A percentile compares a stretch with the other conserved stretches of the same genome.
phyloP scores from a whole-genome alignment of 2,797 vertebrate genomes.

The Momotus momota region DNA sequence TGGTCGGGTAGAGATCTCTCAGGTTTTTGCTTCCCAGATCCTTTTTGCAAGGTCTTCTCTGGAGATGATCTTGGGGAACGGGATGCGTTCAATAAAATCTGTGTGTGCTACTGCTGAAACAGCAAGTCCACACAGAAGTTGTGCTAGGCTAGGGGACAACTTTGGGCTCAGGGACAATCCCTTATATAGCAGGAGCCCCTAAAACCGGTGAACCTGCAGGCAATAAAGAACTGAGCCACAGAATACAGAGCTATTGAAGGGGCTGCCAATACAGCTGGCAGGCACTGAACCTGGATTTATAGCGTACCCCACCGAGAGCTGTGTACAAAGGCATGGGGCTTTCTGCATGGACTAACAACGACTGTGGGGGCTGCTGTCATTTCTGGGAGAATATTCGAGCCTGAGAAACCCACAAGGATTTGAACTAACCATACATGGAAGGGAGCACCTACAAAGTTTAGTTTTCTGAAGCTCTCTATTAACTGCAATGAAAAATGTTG shows the following conservation, averaged over 20 bases:
- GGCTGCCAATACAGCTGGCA: neutral
- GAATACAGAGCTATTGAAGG: neutral
- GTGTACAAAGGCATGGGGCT: fast-evolving
- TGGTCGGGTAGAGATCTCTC: neutral
- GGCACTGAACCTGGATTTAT: neutral
- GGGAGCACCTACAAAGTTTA: neutral
- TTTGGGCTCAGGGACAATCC: neutral
- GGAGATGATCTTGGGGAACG: neutral
- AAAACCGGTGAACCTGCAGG: neutral
- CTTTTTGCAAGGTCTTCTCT: neutral
- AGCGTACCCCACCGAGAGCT: neutral
- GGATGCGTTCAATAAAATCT: neutral
- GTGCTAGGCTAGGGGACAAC: neutral
- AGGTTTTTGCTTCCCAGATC: neutral
- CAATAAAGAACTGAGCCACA: neutral
- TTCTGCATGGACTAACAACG: neutral
- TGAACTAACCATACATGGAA: neutral
- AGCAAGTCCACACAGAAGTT: fast-evolving
- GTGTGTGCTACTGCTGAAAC: fast-evolving
- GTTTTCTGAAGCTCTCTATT: neutral
- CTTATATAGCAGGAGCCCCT: neutral
- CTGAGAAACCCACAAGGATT: neutral
- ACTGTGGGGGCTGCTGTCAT: neutral
- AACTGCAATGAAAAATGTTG: neutral
- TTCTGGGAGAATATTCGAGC: neutral